Evolutionary conservation across 2,888 invertebrate genomes (phyloP).

Genomic region (Ariolimax columbianus): DNA sequence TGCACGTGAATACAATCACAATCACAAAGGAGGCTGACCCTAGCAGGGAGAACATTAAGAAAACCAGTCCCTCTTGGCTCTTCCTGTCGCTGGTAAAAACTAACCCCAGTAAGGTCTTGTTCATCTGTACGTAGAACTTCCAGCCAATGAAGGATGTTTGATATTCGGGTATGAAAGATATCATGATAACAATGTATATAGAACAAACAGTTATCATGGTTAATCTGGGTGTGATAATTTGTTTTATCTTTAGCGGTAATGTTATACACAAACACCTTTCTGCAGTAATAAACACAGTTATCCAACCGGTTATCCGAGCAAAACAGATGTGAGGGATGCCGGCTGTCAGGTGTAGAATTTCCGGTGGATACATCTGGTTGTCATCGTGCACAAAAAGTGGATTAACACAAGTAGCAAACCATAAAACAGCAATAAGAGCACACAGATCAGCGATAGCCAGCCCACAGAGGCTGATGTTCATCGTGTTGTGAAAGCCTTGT

Average conservation of each 20-base stretch:
- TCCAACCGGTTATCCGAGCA: background rate
- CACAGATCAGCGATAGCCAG: constrained; percentile 8
- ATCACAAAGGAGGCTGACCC: background rate
- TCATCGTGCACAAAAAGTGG: background rate
- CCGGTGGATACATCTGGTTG: background rate
- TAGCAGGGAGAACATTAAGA: background rate
- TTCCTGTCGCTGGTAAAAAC: background rate
- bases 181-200: background rate
- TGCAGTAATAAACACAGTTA: constrained; percentile 4
- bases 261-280: constrained; percentile 23
- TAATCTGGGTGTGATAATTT: background rate
- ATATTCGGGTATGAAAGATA: background rate
- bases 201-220: background rate
- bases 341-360: background rate
- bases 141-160: background rate
- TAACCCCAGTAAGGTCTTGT: background rate
- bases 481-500: too few relatives aligned
- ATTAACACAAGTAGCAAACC: background rate
- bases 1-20: background rate
- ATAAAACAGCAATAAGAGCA: background rate
- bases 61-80: background rate
- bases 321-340: background rate
- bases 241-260: constrained; percentile 2
- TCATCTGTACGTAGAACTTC: constrained; percentile 17
- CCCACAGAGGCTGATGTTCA: too few relatives aligned